Evolutionary conservation across 2,888 invertebrate genomes (phyloP), one percentile per base, ranked within the genome.

Genomic region (Ethmia dodecea): DNA sequence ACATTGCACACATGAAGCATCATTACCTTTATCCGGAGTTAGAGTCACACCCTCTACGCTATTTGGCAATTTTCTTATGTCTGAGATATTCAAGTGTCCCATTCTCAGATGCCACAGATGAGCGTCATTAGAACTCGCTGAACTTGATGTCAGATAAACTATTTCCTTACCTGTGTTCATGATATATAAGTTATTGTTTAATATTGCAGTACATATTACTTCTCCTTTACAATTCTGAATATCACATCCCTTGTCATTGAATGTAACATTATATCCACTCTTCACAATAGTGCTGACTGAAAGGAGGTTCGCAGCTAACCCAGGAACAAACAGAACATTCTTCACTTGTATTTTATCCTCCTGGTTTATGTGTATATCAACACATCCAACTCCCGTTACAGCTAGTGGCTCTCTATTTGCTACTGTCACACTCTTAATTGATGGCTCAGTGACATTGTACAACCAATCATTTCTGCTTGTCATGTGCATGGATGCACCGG

Each of bases 311-410:
- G 40, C 40, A 12, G 53, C 48, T 13, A 55, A 20, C 3, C 31
- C 43, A 28, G 53, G 54, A 11, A 55, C 45, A 48, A 35, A 49
- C 3, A 55, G 33, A 14, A 55, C 50, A 46, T 57, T 37, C 16
- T 34, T 47, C 8, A 60, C 32, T 24, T 29, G 29, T n/a, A 29
- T 29, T 29, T 29, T 16, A n/a, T 25, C n/a, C 18, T 18, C 18
- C 10, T 25, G 8, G n/a, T 25, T 25, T 8, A 5, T n/a, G 3
- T 25, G 6, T n/a, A 25, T 8, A 10, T 35, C 14, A 16, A 35
- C 31, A 14, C 18, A 26, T 14, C 35, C 35, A 9, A 31, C 20
- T 8, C 25, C 10, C 9, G 30, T 1, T 24, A 31, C 31, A 10
- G 35, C 10, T 5, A 30, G 9, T 3, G 31, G 12, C 2, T 24